Percentiles rank a stretch among this genome's conserved stretches.
Conservation (phyloP, 2,797 vertebrate genomes). For the Clarias pachynema region DNA sequence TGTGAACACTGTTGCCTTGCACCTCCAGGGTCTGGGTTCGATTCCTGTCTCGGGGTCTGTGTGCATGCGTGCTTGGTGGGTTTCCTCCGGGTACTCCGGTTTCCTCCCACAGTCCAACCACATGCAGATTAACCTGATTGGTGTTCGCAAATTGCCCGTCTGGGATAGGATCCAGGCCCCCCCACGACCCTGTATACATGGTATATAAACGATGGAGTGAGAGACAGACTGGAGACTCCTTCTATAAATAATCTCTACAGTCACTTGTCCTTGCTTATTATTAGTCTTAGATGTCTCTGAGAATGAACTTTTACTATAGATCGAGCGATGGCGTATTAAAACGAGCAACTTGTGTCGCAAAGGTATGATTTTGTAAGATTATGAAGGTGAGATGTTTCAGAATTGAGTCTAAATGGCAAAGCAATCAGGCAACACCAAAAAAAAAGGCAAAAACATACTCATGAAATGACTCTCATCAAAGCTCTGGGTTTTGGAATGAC, state of each 20-base stretch:
- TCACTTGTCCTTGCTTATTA: not conserved
- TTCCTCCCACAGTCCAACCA: no score
- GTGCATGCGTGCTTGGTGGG: no score
- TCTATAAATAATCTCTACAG: not conserved
- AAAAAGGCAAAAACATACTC: conserved; percentile 13
- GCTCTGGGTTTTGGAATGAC: conserved; percentile 15
- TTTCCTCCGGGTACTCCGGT: no score
- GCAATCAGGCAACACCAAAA: not conserved
- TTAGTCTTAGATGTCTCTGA: not conserved
- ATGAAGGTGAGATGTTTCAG: not conserved
- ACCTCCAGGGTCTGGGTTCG: no score
- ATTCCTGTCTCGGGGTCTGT: no score
- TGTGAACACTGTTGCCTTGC: no score
- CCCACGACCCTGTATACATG: no score
- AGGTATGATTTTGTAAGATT: not conserved
- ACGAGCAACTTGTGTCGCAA: not conserved
- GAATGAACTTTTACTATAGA: not conserved
- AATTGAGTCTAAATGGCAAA: not conserved
- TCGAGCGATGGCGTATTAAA: not conserved
- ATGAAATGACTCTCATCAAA: conserved; percentile 13
- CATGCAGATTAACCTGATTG: no score
- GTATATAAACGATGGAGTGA: no score
- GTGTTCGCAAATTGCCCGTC: no score
- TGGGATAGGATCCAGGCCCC: no score
- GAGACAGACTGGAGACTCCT: not conserved